phyloP scores from a whole-genome alignment of 2,797 vertebrate species.

The Tachyglossus aculeatus region DNA sequence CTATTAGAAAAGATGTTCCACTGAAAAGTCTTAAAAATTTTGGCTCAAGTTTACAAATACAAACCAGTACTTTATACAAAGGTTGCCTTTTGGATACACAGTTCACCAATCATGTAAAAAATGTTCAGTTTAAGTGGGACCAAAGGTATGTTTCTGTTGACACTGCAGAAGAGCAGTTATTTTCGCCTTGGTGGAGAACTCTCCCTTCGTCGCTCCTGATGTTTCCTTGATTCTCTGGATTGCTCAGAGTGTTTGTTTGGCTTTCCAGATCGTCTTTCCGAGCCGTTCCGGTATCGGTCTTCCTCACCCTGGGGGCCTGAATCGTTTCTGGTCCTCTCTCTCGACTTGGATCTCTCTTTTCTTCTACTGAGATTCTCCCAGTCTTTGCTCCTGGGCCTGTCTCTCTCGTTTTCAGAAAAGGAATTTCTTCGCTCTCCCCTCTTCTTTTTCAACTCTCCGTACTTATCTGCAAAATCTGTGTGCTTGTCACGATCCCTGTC shows the following conservation, averaged over 20 bases:
- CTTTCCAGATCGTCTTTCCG: constrained; percentile 64
- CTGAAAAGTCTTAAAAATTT: constrained; percentile 65
- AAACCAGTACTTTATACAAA: constrained; percentile 72
- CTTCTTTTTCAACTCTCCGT: constrained; percentile 65
- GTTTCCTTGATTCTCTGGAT: constrained; percentile 69
- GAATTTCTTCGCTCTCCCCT: constrained; percentile 68
- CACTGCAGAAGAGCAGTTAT: constrained; percentile 29
- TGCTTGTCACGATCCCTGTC: constrained; percentile 63
- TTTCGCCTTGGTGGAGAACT: constrained; percentile 74
- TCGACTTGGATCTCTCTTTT: constrained; percentile 75
- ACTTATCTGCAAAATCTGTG: constrained; percentile 60
- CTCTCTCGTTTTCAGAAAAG: constrained; percentile 70
- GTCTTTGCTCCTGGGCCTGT: constrained; percentile 67
- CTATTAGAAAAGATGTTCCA: constrained; percentile 68
- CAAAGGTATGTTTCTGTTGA: constrained; percentile 12
- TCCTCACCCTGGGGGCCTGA: constrained; percentile 59
- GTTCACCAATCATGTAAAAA: constrained; percentile 52
- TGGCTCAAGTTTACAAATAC: constrained; percentile 66
- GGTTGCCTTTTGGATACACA: constrained; percentile 48
- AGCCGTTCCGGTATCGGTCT: constrained; percentile 68
- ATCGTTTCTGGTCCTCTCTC: constrained; percentile 66
- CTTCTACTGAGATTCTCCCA: constrained; percentile 62
- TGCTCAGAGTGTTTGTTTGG: constrained; percentile 63
- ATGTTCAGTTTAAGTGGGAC: constrained; percentile 36
- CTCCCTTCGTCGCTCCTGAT: constrained; percentile 68